These are phyloP conservation scores for Acanthurus leucopareius DNA, from an alignment of 2,797 vertebrate genomes.

Conservation along the genomic window DNA sequence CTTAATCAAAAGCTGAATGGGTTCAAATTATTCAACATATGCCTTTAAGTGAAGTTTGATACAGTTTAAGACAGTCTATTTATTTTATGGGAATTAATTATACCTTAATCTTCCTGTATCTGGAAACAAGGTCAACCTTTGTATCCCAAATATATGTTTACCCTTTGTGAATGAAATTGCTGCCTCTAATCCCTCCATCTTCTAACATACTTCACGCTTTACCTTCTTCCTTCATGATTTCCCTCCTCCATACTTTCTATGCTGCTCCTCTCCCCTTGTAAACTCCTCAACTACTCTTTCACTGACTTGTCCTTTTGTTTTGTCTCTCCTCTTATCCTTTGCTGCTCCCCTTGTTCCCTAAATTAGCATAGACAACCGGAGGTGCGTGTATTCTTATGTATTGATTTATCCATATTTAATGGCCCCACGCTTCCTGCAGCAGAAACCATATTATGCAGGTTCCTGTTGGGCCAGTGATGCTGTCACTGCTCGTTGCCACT, in stretches of 20 bases:
- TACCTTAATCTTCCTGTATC: neutral
- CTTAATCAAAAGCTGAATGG: neutral
- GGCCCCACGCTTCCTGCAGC: slow-evolving; percentile 53
- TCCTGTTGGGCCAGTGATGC: slow-evolving; percentile 62
- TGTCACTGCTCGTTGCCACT: slow-evolving; percentile 73
- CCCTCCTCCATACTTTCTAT: slow-evolving; percentile 5
- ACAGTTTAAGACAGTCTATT: neutral
- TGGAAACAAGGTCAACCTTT: neutral
- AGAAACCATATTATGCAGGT: slow-evolving; percentile 64
- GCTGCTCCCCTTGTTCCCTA: slow-evolving; percentile 39
- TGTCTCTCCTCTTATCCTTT: slow-evolving; percentile 46
- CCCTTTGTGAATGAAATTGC: neutral
- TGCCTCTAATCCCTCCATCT: neutral
- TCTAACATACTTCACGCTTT: neutral
- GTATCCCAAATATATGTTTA: neutral
- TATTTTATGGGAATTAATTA: neutral
- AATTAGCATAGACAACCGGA: slow-evolving; percentile 69
- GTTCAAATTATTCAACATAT: neutral
- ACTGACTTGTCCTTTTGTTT: slow-evolving; percentile 41
- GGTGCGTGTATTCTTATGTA: slow-evolving; percentile 71
- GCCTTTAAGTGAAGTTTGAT: no score
- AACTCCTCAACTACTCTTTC: slow-evolving; percentile 32
- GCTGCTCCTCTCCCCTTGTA: neutral
- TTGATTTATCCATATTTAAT: slow-evolving; percentile 82
- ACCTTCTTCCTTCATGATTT: neutral